phyloP scores from a whole-genome alignment of 2,113 vertebrate genomes.

The Menidia beryllina region DNA sequence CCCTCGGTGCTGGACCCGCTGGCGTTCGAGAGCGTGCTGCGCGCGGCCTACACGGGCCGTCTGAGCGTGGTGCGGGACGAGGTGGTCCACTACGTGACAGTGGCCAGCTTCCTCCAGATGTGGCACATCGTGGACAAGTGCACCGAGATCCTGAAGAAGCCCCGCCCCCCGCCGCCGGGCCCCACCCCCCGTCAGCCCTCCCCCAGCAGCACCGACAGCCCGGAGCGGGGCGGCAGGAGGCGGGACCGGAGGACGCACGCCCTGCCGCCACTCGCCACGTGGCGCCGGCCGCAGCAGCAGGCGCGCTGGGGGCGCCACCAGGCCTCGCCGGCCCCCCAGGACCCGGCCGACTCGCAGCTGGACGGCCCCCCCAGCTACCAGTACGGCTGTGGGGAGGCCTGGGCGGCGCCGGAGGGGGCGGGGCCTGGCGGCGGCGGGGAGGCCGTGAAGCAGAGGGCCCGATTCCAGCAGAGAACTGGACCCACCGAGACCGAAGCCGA shows the following conservation, averaged over 20 bases:
- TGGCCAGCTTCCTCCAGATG: constrained; percentile 87
- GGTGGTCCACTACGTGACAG: constrained; percentile 85
- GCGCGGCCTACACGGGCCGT: constrained; percentile 84
- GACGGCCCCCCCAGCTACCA: constrained; percentile 43
- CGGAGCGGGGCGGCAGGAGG: constrained; percentile 65
- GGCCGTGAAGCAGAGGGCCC: constrained; percentile 62
- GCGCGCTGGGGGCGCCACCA: constrained; percentile 67
- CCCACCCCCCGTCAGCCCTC: constrained; percentile 77
- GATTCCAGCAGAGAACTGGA: constrained; percentile 67
- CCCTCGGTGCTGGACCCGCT: constrained; percentile 85
- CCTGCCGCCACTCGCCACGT: constrained; percentile 79
- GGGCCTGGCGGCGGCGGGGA: constrained; percentile 40
- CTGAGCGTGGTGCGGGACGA: constrained; percentile 84
- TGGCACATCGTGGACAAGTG: constrained; percentile 88
- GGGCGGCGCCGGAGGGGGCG: constrained; percentile 49
- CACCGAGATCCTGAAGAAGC: constrained; percentile 82
- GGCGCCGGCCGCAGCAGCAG: constrained; percentile 80
- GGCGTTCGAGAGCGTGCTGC: constrained; percentile 84
- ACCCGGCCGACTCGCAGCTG: constrained; percentile 72
- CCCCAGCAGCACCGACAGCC: constrained; percentile 83
- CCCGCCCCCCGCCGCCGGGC: constrained; percentile 44
- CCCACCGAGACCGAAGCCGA: constrained; percentile 77
- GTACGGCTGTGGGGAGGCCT: constrained; percentile 71
- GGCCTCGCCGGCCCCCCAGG: constrained; percentile 55
- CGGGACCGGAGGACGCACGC: constrained; percentile 68